phyloP scores from a whole-genome alignment of 2,113 vertebrate genomes.

The Chelonoidis abingdonii region DNA sequence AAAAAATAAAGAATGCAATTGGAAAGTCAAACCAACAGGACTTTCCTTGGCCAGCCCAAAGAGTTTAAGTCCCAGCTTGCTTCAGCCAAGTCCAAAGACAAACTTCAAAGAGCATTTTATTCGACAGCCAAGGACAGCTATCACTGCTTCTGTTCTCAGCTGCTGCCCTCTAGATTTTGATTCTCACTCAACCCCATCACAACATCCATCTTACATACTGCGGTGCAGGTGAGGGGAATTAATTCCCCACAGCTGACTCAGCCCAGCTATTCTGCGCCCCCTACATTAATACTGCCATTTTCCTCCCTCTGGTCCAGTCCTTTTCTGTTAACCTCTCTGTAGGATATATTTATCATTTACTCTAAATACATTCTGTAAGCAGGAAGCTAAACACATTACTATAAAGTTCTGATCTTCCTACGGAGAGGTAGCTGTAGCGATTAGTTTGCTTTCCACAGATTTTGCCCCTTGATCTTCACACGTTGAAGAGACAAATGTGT shows the following conservation, averaged over 20 bases:
- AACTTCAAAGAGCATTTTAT: slow-evolving; percentile 24
- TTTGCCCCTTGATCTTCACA: background rate
- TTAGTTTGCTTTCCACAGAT: background rate
- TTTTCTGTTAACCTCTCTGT: background rate
- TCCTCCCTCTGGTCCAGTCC: background rate
- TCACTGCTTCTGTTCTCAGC: background rate
- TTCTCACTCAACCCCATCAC: background rate
- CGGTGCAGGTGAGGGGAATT: background rate
- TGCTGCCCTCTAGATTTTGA: background rate
- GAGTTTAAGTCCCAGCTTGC: background rate
- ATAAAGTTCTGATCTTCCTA: background rate
- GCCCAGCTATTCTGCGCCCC: background rate
- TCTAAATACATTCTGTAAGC: background rate
- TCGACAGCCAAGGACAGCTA: background rate
- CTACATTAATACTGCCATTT: background rate
- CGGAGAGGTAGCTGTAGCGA: rapidly evolving
- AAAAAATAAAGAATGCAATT: background rate
- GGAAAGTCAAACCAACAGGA: background rate
- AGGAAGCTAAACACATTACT: background rate
- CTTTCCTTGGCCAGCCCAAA: background rate
- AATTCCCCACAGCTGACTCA: background rate
- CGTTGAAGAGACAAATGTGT: background rate
- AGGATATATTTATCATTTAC: background rate
- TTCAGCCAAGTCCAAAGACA: background rate
- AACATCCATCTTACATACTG: background rate